Evolutionary conservation across 1,140 invertebrate species (phyloP), one percentile per base, ranked within the genome.

Genomic region (Papilio aristodemus): DNA sequence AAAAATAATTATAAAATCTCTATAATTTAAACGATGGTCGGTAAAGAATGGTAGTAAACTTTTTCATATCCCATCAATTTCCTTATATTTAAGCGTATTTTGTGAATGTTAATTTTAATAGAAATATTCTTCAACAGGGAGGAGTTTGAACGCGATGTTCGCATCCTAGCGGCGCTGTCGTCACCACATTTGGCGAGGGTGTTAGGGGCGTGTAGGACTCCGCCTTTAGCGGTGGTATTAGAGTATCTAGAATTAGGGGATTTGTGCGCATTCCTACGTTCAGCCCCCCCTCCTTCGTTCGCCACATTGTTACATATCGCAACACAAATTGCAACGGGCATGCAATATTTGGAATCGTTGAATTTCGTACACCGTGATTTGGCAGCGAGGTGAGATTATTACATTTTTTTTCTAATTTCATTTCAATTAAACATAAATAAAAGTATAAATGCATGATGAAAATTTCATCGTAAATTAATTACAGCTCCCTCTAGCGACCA

Each of bases 231-330:
- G 80, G 96, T 98, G 71, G 94, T 98, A 1, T 95, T 98, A 80
- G 97, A 99, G 87, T 98, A 98, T 90, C 93, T 97, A 78, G 97
- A 97, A 78, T 94, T 97, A 74, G 97, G 97, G 7, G 97, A 98
- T 91, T 93, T 98, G 50, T 96, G 96, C 87, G 96, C 97, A 85
- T 98, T 97, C 85, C 92, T 98, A 10, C 94, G 94, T 77, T 93
- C 93, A 54, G 92, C 94, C 22, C 92, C 93, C 63, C 94, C 94
- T 5, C 93, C 93, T 32, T 93, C 94, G 11, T 92, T 94, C 36
- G 93, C 94, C 75, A 94, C 94, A 0, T 86, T 96, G 22, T 93
- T 97, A 71, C 96, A 96, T 89, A 95, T 97, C 86, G 95, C 95
- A 14, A 94, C 95, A 46, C 97, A 98, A 90, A 95, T 98, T 75